Conservation (phyloP, 1,140 invertebrate genomes). For the Adelges cooleyi region DNA sequence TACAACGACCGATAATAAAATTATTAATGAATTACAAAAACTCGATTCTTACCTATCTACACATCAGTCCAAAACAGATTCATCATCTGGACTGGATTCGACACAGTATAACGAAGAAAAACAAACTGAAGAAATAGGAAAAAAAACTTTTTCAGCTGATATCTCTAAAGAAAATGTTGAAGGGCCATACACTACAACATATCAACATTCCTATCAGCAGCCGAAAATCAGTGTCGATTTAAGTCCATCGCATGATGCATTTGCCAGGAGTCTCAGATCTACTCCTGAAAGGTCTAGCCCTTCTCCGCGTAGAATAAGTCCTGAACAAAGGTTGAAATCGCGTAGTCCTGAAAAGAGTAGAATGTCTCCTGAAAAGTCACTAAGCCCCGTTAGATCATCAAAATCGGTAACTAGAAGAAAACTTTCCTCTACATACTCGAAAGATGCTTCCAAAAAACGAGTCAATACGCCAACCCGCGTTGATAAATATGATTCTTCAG, state of each 20-base stretch:
- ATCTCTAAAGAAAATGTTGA: conserved; percentile 35
- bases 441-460: conserved; percentile 26
- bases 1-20: conserved; percentile 33
- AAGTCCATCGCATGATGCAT: conserved; percentile 56
- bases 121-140: neutral
- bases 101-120: neutral
- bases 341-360: conserved; percentile 9
- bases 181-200: conserved; percentile 48
- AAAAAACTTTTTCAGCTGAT: conserved; percentile 19
- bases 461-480: neutral
- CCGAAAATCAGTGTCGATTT: conserved; percentile 44
- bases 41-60: conserved; percentile 35
- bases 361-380: conserved; percentile 2
- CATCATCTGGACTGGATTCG: neutral
- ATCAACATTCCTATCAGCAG: conserved; percentile 45
- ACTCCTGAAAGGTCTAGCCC: conserved; percentile 41
- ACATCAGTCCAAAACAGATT: conserved; percentile 24
- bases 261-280: conserved; percentile 53
- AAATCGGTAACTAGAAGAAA: neutral
- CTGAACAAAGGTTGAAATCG: conserved; percentile 31
- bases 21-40: conserved; percentile 36
- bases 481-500: conserved; percentile 5
- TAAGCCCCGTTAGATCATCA: neutral
- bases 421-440: conserved; percentile 3
- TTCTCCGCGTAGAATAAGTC: conserved; percentile 42